phyloP scores from a whole-genome alignment of 2,113 vertebrate genomes.

The Pogonocichla stellata region DNA sequence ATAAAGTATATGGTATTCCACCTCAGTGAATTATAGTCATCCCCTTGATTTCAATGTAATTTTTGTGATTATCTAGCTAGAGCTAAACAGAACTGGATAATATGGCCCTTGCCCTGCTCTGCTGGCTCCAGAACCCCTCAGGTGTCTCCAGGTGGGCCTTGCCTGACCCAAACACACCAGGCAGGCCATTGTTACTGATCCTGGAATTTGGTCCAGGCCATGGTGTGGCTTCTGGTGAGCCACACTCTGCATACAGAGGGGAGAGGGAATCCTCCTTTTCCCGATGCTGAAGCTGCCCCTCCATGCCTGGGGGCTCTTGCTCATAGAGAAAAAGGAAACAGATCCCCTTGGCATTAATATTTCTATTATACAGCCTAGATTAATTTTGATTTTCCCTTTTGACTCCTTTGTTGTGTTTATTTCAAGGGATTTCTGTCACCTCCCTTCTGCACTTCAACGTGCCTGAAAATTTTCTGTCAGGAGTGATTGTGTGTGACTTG shows the following conservation, averaged over 20 bases:
- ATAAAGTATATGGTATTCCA: background rate
- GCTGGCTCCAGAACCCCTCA: rapidly evolving
- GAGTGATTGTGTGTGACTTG: background rate
- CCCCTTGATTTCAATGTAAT: background rate
- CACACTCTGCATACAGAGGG: background rate
- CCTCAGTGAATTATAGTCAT: background rate
- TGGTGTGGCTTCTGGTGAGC: background rate
- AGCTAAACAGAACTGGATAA: background rate
- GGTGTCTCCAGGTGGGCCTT: background rate
- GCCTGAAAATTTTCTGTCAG: background rate
- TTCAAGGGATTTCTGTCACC: constrained; percentile 19
- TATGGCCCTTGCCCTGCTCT: background rate
- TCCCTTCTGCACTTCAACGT: background rate
- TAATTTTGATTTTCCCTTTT: constrained; percentile 22
- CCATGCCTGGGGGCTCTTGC: background rate
- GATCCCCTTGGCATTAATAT: background rate
- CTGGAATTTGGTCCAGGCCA: background rate
- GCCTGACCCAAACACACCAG: background rate
- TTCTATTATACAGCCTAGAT: background rate
- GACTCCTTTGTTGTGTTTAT: constrained; percentile 33
- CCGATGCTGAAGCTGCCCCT: background rate
- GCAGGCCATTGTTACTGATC: background rate
- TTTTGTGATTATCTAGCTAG: background rate
- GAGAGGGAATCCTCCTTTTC: background rate
- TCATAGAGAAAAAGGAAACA: background rate